phyloP scores from a whole-genome alignment of 2,797 vertebrate species.

The Aeoliscus strigatus region DNA sequence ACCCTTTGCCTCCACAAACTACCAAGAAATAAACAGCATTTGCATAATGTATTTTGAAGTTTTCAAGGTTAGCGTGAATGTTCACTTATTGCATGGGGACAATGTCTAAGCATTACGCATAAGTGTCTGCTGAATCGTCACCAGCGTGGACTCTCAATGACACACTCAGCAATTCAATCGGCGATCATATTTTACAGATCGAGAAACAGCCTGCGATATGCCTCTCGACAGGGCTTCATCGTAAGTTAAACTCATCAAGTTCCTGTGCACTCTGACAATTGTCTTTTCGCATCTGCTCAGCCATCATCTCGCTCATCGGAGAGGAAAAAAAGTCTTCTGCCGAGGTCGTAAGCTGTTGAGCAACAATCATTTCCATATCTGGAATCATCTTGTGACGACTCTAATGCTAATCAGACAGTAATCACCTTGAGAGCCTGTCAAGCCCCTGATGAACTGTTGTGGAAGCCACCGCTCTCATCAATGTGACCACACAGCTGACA shows the following conservation, averaged over 20 bases:
- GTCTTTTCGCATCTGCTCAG: constrained; percentile 32
- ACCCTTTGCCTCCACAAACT: too few relatives aligned
- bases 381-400: constrained; percentile 53
- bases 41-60: too few relatives aligned
- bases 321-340: constrained; percentile 23
- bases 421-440: constrained; percentile 60
- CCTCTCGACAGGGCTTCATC: too few relatives aligned
- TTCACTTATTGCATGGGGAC: too few relatives aligned
- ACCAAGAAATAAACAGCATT: too few relatives aligned
- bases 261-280: constrained; percentile 14
- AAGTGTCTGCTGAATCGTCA: too few relatives aligned
- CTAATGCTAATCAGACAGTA: constrained; percentile 56
- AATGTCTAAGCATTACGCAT: too few relatives aligned
- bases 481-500: constrained; percentile 55
- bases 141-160: too few relatives aligned
- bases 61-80: constrained; percentile 2
- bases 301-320: constrained; percentile 31
- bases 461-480: constrained; percentile 48
- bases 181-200: constrained; percentile 6
- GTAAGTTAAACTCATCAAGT: constrained; percentile 30
- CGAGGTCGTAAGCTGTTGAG: constrained; percentile 38
- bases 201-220: constrained; percentile 17
- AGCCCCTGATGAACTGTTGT: constrained; percentile 39
- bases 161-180: constrained; percentile 15
- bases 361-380: constrained; percentile 49